Base-by-base conservation (phyloP, 2,888 invertebrate genomes). In the Hypercompe scribonia region DNA sequence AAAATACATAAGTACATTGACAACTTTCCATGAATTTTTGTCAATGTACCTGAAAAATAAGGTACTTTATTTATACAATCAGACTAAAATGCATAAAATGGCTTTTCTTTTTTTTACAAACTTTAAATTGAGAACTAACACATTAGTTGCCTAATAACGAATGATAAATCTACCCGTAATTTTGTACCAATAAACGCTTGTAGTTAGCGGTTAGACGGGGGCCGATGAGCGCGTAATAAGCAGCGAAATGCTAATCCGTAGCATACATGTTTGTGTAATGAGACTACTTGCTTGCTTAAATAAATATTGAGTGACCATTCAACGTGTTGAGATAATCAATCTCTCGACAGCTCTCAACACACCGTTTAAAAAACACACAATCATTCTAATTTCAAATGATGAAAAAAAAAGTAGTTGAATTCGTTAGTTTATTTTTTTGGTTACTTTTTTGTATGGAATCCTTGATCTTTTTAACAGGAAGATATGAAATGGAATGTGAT, bases 231-330 rank as follows among this genome's bases (percentile, higher is more conserved):
- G 86, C 84, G 83, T 84, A 84, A 80, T 82, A 79, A 80, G 81
- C 84, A 83, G 83, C 80, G 74, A 73, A 85, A 84, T 84, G 86
- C 80, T 84, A 84, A 84, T 86, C 83, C 78, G 61, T 72, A 63
- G 84, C 81, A 84, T 86, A 84, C 77, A 86, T 86, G 84, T 86
- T 80, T 86, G 80, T 78, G 81, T 83, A 86, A 86, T 86, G 85
- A 84, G 81, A 68, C 78, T 81, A 77, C 82, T 84, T 79, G 79
- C 73, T 73, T 68, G 79, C 77, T 82, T 84, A 79, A 77, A 82
- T 85, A 85, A 84, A 84, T 84, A 85, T 81, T 81, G 85, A 85
- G 78, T 85, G 84, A 84, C 85, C 84, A 72, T 68, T 81, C 79
- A 79, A 82, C 74, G 75, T 70, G 80, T 68, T 67, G 33, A 78